These are phyloP conservation scores for Melinaea menophilus DNA, from an alignment of 2,888 invertebrate species.

Conservation along the genomic window DNA sequence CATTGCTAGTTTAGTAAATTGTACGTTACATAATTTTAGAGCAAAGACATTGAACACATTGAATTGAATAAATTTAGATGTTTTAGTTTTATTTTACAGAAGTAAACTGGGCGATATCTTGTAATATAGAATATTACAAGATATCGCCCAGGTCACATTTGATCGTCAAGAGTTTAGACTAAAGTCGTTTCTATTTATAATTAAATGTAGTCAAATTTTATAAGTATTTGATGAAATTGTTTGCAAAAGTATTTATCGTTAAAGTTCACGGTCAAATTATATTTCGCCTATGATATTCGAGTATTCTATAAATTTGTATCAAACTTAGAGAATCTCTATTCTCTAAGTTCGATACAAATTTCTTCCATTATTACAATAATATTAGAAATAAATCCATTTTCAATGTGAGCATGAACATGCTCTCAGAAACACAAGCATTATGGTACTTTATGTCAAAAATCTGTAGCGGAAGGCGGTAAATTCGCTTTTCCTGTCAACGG, in stretches of 20 bases:
- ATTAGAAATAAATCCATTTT: background rate
- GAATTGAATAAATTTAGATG: conserved; percentile 6
- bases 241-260: background rate
- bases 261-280: background rate
- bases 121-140: no score
- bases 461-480: conserved; percentile 36
- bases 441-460: conserved; percentile 6
- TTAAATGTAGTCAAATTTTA: conserved; percentile 17
- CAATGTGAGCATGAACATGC: conserved; percentile 6
- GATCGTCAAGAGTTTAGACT: conserved; percentile 33
- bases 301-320: no score
- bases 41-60: conserved; percentile 11
- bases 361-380: background rate
- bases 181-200: conserved; percentile 30
- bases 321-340: no score
- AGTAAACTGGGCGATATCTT: no score
- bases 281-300: no score
- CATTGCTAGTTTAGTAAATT: conserved; percentile 19
- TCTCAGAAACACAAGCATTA: conserved; percentile 6
- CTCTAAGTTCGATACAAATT: no score
- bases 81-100: conserved; percentile 11
- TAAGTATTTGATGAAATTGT: background rate
- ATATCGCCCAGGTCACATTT: conserved; percentile 26
- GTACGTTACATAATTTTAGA: background rate
- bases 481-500: conserved; percentile 58